These are phyloP conservation scores for Vimba vimba DNA, from an alignment of 2,113 vertebrate species.

Conservation along the genomic window DNA sequence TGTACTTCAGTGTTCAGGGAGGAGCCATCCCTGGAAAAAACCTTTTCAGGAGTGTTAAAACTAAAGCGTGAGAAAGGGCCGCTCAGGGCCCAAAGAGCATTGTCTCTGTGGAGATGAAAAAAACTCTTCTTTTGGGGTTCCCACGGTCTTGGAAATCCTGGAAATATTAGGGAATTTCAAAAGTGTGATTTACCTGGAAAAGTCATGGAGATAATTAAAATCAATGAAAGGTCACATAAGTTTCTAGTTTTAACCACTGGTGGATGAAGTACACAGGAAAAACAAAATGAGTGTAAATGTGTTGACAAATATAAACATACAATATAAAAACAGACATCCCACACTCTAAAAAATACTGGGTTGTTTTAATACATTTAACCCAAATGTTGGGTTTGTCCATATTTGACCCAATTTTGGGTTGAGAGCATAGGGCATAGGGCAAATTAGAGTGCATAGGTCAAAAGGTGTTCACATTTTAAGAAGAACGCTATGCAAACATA, in stretches of 20 bases:
- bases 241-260: neutral
- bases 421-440: too few relatives aligned
- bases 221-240: neutral
- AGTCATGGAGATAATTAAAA: neutral
- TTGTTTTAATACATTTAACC: too few relatives aligned
- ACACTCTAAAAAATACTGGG: too few relatives aligned
- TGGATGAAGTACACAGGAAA: too few relatives aligned
- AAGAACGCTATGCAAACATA: too few relatives aligned
- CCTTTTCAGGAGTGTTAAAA: conserved; percentile 52
- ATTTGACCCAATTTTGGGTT: too few relatives aligned
- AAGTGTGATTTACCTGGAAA: conserved; percentile 42
- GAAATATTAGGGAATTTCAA: conserved; percentile 57
- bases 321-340: too few relatives aligned
- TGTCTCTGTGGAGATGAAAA: conserved; percentile 75
- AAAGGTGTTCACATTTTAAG: too few relatives aligned
- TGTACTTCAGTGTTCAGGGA: conserved; percentile 51
- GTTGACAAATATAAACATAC: too few relatives aligned
- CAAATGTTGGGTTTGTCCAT: too few relatives aligned
- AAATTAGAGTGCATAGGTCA: too few relatives aligned
- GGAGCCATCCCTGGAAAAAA: conserved; percentile 50
- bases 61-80: conserved; percentile 73
- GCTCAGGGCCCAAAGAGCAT: conserved; percentile 66
- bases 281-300: too few relatives aligned
- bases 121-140: conserved; percentile 38
- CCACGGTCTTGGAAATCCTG: conserved; percentile 33